Conservation (phyloP, 2,113 vertebrate species). For the Cervus canadensis region DNA sequence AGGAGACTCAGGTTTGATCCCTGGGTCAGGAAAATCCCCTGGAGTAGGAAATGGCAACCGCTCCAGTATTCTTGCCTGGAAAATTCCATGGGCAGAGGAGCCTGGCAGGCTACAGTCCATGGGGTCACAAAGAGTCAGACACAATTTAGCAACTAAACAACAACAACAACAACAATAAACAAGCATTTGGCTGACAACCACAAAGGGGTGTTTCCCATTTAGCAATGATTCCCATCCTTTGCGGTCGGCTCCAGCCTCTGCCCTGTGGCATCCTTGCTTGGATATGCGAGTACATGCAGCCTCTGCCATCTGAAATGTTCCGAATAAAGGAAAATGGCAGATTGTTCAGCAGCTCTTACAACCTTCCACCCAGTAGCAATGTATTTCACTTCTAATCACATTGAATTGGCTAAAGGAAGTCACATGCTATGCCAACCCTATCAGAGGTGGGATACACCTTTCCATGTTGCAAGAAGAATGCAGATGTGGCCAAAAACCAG, state of each 20-base stretch:
- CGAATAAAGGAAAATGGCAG: neutral
- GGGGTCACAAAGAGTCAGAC: too few relatives aligned
- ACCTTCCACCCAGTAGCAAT: neutral
- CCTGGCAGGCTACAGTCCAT: too few relatives aligned
- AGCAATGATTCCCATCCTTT: neutral
- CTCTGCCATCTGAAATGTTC: neutral
- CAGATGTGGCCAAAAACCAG: neutral
- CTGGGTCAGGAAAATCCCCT: too few relatives aligned
- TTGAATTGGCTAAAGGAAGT: neutral
- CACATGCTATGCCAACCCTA: neutral
- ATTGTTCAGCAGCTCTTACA: neutral
- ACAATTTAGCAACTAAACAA: too few relatives aligned
- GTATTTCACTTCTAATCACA: neutral
- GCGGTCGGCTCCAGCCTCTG: neutral
- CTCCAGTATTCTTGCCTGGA: too few relatives aligned
- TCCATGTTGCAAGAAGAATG: neutral
- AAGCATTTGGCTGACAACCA: neutral
- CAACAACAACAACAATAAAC: neutral
- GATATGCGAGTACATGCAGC: accelerated
- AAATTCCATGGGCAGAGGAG: too few relatives aligned
- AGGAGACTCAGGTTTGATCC: too few relatives aligned
- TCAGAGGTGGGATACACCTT: accelerated
- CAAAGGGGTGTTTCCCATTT: neutral
- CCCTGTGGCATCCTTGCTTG: neutral
- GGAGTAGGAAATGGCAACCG: too few relatives aligned